Base-by-base conservation (phyloP, 2,888 invertebrate species). In the Dorcus parallelipipedus region DNA sequence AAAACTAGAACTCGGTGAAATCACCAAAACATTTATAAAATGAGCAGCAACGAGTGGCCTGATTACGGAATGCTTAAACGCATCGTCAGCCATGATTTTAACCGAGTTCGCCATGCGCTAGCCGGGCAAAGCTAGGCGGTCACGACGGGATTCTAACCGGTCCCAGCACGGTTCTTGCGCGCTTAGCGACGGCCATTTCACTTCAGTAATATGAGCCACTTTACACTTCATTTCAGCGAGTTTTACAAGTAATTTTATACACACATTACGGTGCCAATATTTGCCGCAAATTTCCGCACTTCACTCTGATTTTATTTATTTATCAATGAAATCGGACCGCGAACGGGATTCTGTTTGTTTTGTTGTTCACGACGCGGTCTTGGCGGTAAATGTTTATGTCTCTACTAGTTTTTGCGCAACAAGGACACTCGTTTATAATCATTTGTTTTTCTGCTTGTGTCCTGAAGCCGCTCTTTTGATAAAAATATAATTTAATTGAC, bases 211-310 rank as follows among this genome's bases (percentile, higher is more conserved):
- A 73, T 73, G 71, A 71, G 73, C 73, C 73, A 75, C 73, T 77
- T 77, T 75, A 75, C 77, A 76, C 76, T 74, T 73, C 73, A 73
- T 74, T 76, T 73, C 73, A 71, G 67, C 71, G 73, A 75, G 74
- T 75, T 77, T 77, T 75, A 65, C 64, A 65, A 63, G 61, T 65
- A 64, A 65, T 65, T 65, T 60, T 62, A 56, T 65, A 59, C 54
- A 43, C 59, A 43, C 54, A 57, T 42, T 60, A 53, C 49, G 26
- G 50, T 48, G 47, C 48, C 54, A 40, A 54, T 54, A 54, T 54
- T 54, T 54, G 26, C 48, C 20, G 49, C 47, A 54, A 54, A 54
- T 49, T 52, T 52, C 41, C 52, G 23, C 42, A 50, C 23, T 48
- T 41, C 20, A 45, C 38, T 14, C 41, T 26, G 55, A 41, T 50